Percentiles rank a stretch among this genome's conserved stretches.
These are phyloP conservation scores for Nematostella vectensis DNA, from an alignment of 92 coral and sea anemone genomes.

Conservation along the genomic window DNA sequence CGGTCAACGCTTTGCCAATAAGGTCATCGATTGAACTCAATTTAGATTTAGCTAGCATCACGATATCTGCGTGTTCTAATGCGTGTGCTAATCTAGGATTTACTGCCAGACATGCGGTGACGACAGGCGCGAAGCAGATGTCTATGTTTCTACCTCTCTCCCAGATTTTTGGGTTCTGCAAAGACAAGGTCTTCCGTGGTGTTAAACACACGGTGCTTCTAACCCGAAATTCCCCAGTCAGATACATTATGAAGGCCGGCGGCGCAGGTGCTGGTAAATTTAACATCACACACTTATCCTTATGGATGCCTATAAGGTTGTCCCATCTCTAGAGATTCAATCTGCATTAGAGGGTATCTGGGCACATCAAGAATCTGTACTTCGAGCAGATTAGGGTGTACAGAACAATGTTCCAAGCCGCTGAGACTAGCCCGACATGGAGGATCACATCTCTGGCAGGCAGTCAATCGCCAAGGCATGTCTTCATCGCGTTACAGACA, in stretches of 20 bases:
- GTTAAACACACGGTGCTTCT: too few species aligned
- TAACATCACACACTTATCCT: constrained; percentile 3
- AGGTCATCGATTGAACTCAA: too few species aligned
- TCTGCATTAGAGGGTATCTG: constrained; percentile 4
- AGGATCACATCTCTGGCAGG: constrained; percentile 7
- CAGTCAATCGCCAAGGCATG: not conserved
- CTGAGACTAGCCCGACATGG: constrained; percentile 10
- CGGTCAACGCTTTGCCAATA: too few species aligned
- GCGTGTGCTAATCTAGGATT: constrained; percentile 15
- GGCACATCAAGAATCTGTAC: constrained; percentile 12
- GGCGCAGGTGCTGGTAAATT: constrained; percentile 15
- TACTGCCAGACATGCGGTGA: constrained; percentile 9
- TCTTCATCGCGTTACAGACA: constrained; percentile 13
- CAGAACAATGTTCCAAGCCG: constrained; percentile 12
- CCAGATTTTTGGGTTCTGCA: constrained; percentile 3
- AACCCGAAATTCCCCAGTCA: not conserved
- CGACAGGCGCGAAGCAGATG: constrained; percentile 9
- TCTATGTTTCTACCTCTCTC: constrained; percentile 6
- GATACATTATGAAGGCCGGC: constrained; percentile 2
- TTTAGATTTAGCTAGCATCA: too few species aligned
- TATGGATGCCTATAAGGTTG: constrained; percentile 18
- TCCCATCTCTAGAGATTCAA: constrained; percentile 7
- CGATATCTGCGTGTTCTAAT: too few species aligned
- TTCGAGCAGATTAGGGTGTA: constrained; percentile 13
- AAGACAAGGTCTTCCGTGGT: constrained; percentile 6